These are phyloP conservation scores for Girardinichthys multiradiatus DNA, from an alignment of 2,113 vertebrate genomes.

Conservation along the genomic window DNA sequence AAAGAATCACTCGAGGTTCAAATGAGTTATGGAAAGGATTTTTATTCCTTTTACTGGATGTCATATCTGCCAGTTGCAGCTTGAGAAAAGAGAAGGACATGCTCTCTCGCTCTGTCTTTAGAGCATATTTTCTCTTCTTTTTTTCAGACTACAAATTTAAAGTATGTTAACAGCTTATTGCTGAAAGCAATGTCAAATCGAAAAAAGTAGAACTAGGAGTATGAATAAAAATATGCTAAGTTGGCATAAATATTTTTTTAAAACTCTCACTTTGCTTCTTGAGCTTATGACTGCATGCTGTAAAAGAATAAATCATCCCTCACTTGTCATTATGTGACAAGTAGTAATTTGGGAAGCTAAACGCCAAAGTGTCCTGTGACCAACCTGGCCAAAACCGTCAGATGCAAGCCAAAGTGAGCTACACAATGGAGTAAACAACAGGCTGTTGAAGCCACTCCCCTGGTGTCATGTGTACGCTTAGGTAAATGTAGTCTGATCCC, in stretches of 20 bases:
- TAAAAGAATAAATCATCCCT: constrained; percentile 12
- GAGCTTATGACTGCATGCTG: constrained; percentile 2
- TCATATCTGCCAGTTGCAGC: constrained; percentile 16
- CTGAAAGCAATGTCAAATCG: not conserved
- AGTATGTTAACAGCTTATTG: constrained; percentile 17
- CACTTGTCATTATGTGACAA: constrained; percentile 6
- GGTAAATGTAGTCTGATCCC: constrained; percentile 46
- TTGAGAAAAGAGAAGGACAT: not conserved
- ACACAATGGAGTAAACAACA: constrained; percentile 45
- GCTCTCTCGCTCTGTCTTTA: not conserved
- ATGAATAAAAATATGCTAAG: not conserved
- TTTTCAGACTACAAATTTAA: not conserved
- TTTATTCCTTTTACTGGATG: constrained; percentile 18
- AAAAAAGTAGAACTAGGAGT: not conserved
- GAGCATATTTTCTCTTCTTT: not conserved
- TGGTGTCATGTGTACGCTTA: constrained; percentile 58
- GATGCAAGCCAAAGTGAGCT: constrained; percentile 47
- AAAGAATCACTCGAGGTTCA: constrained; percentile 27
- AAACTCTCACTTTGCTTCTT: constrained; percentile 6
- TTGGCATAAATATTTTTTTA: constrained; percentile 26
- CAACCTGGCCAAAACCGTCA: constrained; percentile 36
- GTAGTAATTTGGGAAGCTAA: constrained; percentile 34
- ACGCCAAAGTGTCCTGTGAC: constrained; percentile 37
- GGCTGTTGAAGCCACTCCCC: constrained; percentile 40
- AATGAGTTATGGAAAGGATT: constrained; percentile 33